phyloP scores from a whole-genome alignment of 2,797 vertebrate genomes.

The Phrynocephalus guinanensis region DNA sequence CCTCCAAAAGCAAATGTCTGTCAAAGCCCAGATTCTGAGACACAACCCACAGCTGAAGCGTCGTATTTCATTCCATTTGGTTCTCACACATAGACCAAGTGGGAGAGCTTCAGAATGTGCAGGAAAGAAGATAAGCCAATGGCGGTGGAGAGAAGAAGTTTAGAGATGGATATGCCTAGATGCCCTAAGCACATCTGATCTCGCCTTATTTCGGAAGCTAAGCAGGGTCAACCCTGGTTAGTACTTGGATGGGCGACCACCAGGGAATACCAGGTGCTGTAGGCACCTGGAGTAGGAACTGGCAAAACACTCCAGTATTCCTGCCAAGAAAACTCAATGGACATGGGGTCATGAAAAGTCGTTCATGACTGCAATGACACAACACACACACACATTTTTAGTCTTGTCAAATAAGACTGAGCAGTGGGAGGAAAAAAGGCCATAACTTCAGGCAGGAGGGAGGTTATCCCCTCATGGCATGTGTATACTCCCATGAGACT shows the following conservation, averaged over 20 bases:
- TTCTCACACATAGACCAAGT: not conserved
- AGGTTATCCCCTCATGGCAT: not conserved
- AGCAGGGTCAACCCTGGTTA: too few species aligned
- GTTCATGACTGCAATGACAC: too few species aligned
- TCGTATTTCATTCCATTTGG: conserved; percentile 5
- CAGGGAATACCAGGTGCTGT: too few species aligned
- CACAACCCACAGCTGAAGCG: not conserved
- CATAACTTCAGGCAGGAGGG: too few species aligned
- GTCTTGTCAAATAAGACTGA: not conserved
- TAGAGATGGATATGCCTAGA: not conserved
- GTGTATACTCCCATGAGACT: not conserved
- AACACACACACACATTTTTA: not conserved
- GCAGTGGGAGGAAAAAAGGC: not conserved
- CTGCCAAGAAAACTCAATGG: too few species aligned
- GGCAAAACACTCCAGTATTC: too few species aligned
- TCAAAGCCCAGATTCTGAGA: conserved; percentile 2
- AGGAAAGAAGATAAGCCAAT: not conserved
- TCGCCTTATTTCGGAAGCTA: too few species aligned
- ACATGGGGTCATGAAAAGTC: too few species aligned
- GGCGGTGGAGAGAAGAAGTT: not conserved
- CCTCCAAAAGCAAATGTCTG: not conserved
- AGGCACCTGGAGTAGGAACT: too few species aligned
- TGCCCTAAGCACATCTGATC: too few species aligned
- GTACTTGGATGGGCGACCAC: too few species aligned
- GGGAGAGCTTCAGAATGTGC: not conserved